phyloP scores from a whole-genome alignment of 2,797 vertebrate genomes.

The Gorsachius magnificus region DNA sequence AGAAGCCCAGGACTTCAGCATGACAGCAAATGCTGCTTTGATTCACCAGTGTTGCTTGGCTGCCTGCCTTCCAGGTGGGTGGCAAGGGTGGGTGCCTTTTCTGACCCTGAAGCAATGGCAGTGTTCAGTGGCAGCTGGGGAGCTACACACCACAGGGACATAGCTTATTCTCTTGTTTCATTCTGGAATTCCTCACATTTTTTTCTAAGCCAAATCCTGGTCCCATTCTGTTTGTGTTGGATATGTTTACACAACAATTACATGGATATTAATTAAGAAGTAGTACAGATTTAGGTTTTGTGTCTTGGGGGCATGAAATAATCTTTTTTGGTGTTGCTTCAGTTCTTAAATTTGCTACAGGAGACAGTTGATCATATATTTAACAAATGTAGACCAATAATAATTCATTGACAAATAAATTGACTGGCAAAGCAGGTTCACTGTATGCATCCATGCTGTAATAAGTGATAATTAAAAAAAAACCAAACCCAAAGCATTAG shows the following conservation, averaged over 20 bases:
- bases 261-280: fast-evolving
- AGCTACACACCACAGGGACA: background rate
- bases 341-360: background rate
- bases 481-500: background rate
- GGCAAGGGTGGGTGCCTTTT: background rate
- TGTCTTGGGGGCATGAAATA: background rate
- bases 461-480: background rate
- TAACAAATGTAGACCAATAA: background rate
- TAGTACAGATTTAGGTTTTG: background rate
- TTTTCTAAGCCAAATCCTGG: background rate
- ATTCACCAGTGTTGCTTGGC: background rate
- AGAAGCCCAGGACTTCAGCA: background rate
- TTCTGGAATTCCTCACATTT: background rate
- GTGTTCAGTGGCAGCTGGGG: background rate
- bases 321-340: background rate
- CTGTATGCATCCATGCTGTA: background rate
- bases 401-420: background rate
- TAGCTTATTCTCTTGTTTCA: background rate
- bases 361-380: background rate
- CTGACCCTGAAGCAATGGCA: background rate
- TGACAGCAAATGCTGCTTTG: background rate
- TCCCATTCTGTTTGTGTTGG: background rate
- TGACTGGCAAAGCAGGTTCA: background rate
- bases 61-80: background rate
- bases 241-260: background rate